Evolutionary conservation across 2,113 vertebrate genomes (phyloP).

Genomic region (Tyto alba): DNA sequence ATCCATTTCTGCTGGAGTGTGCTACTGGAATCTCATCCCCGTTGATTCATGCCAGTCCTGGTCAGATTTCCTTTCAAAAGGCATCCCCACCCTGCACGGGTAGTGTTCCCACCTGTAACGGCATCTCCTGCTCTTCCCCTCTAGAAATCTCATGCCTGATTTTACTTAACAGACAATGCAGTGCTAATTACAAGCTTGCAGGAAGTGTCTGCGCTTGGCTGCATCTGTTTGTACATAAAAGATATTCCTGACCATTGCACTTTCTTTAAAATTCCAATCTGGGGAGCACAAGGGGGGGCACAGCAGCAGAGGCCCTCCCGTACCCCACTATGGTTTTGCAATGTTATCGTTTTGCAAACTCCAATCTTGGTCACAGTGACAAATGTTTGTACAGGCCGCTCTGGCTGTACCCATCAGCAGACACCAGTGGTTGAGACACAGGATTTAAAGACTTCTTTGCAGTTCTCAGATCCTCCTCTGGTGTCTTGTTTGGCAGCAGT

Average conservation of each 20-base stretch:
- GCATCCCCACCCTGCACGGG: not conserved
- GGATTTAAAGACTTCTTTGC: not conserved
- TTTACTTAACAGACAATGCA: rapidly evolving
- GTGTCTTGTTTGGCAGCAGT: not conserved
- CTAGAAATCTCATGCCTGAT: not conserved
- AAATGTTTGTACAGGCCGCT: not conserved
- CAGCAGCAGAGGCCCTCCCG: not conserved
- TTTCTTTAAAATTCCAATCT: not conserved
- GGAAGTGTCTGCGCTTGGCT: not conserved
- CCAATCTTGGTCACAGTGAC: not conserved
- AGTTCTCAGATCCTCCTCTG: not conserved
- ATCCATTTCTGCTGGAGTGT: not conserved
- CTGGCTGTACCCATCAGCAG: not conserved
- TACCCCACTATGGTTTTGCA: not conserved
- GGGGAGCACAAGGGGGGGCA: not conserved
- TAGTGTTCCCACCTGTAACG: not conserved
- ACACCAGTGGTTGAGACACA: rapidly evolving
- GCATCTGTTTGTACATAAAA: too few relatives aligned
- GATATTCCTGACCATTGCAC: not conserved
- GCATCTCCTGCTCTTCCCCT: not conserved
- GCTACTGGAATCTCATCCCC: not conserved
- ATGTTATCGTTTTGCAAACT: not conserved
- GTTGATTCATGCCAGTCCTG: not conserved
- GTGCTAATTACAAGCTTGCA: not conserved
- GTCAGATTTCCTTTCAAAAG: not conserved